Percentiles rank a stretch among this genome's conserved stretches.
Conservation (phyloP, 2,797 vertebrate species). For the Trematomus bernacchii region DNA sequence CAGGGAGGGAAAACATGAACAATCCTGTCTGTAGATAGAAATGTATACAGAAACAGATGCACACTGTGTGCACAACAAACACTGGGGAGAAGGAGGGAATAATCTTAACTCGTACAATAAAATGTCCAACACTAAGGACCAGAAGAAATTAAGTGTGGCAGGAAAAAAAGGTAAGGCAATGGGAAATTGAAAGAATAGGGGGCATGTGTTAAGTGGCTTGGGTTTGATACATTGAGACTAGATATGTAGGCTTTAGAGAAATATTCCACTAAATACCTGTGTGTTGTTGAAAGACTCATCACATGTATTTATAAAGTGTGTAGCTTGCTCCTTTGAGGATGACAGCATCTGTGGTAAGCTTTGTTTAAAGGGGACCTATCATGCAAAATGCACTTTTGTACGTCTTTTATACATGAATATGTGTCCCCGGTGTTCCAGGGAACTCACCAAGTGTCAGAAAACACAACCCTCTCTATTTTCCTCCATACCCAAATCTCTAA, state of each 20-base stretch:
- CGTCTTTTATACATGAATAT: too few species aligned
- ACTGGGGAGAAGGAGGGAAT: constrained; percentile 4
- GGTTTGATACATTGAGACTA: neutral
- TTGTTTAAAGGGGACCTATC: too few species aligned
- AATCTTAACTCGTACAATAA: constrained; percentile 13
- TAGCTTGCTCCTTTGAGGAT: neutral
- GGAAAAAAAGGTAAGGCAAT: neutral
- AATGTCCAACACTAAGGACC: constrained; percentile 15
- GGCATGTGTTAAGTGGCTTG: neutral
- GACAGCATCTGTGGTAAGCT: neutral
- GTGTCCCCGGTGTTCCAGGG: too few species aligned
- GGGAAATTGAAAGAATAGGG: neutral
- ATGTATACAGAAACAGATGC: constrained; percentile 10
- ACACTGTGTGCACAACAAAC: neutral
- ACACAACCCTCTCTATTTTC: too few species aligned
- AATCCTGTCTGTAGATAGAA: constrained; percentile 29
- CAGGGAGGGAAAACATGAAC: constrained; percentile 44
- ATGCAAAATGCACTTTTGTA: too few species aligned
- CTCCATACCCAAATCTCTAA: too few species aligned
- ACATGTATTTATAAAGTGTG: neutral
- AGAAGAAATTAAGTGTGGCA: neutral
- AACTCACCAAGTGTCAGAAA: too few species aligned
- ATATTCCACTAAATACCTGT: constrained; percentile 2
- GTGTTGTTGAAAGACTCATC: neutral
- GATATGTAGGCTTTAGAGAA: neutral